phyloP scores from a whole-genome alignment of 2,113 vertebrate species.

The Melanerpes aurifrons region DNA sequence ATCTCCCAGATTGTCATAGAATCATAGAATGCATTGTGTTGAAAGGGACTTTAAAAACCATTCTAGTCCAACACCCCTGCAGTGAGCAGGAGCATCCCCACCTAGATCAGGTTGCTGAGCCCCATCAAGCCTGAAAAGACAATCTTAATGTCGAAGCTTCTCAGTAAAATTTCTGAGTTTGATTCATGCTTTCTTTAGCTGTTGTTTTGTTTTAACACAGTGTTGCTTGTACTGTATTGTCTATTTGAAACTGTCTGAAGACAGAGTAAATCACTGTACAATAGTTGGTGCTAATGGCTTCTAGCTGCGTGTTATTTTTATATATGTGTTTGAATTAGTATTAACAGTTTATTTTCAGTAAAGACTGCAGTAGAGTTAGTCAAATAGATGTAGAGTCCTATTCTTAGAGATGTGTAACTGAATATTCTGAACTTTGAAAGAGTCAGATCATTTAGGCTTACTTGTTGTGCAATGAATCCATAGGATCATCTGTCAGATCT shows the following conservation, averaged over 20 bases:
- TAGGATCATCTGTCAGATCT: background rate
- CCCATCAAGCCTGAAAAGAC: background rate
- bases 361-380: background rate
- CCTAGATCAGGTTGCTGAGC: too few species aligned
- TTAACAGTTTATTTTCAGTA: background rate
- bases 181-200: background rate
- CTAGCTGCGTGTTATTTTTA: background rate
- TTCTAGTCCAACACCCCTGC: too few species aligned
- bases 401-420: background rate
- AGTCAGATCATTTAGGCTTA: background rate
- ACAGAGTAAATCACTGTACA: background rate
- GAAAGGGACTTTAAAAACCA: too few species aligned
- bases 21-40: too few species aligned
- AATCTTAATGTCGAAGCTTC: background rate
- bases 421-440: background rate
- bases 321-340: background rate
- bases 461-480: background rate
- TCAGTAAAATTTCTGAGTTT: background rate
- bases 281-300: background rate
- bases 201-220: background rate
- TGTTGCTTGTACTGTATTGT: background rate
- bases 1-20: background rate
- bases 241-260: background rate
- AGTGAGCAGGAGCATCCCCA: too few species aligned
- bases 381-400: background rate